Percentiles rank a stretch among this genome's conserved stretches.
Evolutionary conservation across 2,113 vertebrate species (phyloP).

Genomic region (Antechinus stuartii): DNA sequence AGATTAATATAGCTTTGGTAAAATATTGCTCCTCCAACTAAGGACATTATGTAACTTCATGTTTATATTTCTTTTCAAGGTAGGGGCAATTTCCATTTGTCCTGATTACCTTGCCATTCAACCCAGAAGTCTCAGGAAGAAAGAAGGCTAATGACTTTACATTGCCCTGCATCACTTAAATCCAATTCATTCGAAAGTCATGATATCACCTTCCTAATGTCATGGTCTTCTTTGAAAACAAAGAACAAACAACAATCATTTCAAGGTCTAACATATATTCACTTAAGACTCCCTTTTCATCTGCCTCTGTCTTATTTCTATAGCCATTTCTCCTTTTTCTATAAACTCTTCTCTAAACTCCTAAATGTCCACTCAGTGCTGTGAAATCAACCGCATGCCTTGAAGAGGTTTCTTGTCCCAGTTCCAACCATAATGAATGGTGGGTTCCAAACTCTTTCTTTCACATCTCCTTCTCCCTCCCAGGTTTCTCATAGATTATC

Average conservation of each 20-base stretch:
- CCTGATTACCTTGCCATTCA: too few species aligned
- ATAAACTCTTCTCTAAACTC: not conserved
- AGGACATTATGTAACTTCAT: not conserved
- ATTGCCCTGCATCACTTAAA: too few species aligned
- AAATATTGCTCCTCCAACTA: not conserved
- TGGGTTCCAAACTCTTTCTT: not conserved
- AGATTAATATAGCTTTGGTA: not conserved
- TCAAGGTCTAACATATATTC: not conserved
- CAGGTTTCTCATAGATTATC: not conserved
- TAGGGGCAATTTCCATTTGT: too few species aligned
- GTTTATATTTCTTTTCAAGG: not conserved
- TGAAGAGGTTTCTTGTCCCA: not conserved
- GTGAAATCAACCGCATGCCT: not conserved
- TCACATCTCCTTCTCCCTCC: not conserved
- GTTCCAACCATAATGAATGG: not conserved
- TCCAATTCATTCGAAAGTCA: too few species aligned
- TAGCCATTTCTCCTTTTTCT: not conserved
- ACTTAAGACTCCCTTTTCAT: not conserved
- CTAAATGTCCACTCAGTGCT: not conserved
- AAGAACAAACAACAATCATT: too few species aligned
- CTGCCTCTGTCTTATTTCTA: not conserved
- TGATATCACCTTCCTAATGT: too few species aligned
- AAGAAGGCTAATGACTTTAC: too few species aligned
- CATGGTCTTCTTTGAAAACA: too few species aligned
- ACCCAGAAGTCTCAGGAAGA: too few species aligned